phyloP scores from a whole-genome alignment of 2,797 vertebrate genomes.

The Hippopotamyrus pictus region DNA sequence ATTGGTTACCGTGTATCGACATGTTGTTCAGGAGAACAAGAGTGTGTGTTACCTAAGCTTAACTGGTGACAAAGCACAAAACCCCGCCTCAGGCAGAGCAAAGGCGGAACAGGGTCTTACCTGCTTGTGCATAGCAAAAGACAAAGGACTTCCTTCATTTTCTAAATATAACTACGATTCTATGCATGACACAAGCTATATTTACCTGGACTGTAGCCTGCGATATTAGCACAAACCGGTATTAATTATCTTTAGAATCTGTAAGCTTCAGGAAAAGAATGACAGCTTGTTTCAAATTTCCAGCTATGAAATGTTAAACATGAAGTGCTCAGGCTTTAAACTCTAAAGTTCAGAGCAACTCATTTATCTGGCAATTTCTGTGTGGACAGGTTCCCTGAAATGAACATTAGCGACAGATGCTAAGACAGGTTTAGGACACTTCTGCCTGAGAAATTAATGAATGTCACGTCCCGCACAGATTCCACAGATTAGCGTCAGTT shows the following conservation, averaged over 20 bases:
- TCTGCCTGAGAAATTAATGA: not conserved
- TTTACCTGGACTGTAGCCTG: not conserved
- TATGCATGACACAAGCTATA: not conserved
- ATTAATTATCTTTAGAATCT: not conserved
- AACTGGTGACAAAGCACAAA: not conserved
- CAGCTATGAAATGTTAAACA: not conserved
- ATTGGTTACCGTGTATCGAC: not conserved
- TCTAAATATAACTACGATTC: conserved; percentile 20
- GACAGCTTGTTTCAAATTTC: not conserved
- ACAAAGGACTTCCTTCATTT: conserved; percentile 15
- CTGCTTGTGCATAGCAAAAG: not conserved
- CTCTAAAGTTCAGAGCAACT: not conserved
- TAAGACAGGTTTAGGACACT: not conserved
- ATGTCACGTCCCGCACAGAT: not conserved
- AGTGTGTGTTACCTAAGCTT: not conserved
- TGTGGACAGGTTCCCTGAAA: not conserved
- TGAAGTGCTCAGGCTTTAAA: not conserved
- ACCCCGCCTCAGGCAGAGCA: not conserved
- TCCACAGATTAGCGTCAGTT: not conserved
- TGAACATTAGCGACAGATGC: not conserved
- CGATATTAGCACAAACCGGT: not conserved
- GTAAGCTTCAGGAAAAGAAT: not conserved
- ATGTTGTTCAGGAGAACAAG: not conserved
- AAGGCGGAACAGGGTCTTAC: not conserved
- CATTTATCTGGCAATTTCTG: not conserved